These are phyloP conservation scores for Zele albiditarsus DNA, from an alignment of 2,888 invertebrate species.

Conservation along the genomic window DNA sequence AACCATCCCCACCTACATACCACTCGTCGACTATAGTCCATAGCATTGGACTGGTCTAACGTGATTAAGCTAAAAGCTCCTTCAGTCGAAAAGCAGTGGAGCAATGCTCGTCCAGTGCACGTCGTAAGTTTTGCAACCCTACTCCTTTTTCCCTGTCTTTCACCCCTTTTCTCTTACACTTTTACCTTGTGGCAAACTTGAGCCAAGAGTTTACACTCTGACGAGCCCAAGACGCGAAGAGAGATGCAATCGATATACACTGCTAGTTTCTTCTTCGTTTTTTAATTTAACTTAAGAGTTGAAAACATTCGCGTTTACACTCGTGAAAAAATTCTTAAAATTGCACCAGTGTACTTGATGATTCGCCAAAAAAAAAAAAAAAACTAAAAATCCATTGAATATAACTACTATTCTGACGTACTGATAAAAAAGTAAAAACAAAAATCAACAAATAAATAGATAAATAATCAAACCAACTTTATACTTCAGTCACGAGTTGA, in stretches of 20 bases:
- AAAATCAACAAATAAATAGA: background rate
- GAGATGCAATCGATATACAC: slow-evolving; percentile 23
- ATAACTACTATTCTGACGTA: background rate
- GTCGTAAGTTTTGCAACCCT: slow-evolving; percentile 14
- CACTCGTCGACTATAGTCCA: slow-evolving; percentile 43
- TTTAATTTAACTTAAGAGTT: slow-evolving; percentile 19
- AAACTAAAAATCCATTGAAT: too few relatives aligned
- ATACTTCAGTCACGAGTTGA: slow-evolving; percentile 25
- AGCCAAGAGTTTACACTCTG: slow-evolving; percentile 34
- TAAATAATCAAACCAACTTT: background rate
- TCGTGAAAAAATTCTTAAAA: slow-evolving; percentile 1
- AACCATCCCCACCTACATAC: background rate
- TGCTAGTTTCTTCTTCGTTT: background rate
- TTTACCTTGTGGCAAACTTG: slow-evolving; percentile 11
- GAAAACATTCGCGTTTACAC: slow-evolving; percentile 16
- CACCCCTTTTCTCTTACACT: background rate
- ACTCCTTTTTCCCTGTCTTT: slow-evolving; percentile 6
- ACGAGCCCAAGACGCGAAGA: slow-evolving; percentile 5
- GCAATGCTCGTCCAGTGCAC: slow-evolving; percentile 14
- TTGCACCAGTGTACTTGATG: background rate
- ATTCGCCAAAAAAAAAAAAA: background rate
- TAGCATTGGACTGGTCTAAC: slow-evolving; percentile 52
- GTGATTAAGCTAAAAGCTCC: slow-evolving; percentile 60
- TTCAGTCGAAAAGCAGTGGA: slow-evolving; percentile 50
- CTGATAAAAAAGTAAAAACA: background rate